A percentile compares a stretch with the other conserved stretches of the same genome.
These are phyloP conservation scores for Drosophila siamana DNA, from an alignment of 2,888 invertebrate genomes.

Conservation along the genomic window DNA sequence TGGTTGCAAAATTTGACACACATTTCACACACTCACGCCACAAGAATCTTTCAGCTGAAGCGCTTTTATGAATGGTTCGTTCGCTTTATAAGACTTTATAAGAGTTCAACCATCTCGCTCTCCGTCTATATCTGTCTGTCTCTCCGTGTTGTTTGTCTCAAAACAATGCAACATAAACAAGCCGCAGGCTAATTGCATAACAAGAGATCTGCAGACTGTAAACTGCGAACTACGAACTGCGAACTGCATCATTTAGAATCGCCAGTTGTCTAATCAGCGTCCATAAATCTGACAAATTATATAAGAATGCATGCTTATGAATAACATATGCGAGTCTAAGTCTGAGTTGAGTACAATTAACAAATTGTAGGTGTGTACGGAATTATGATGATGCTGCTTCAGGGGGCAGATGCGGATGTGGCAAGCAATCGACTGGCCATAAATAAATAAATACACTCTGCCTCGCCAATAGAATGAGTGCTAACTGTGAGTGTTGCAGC, in stretches of 20 bases:
- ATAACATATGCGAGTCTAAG: conserved; percentile 37
- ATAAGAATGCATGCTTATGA: conserved; percentile 52
- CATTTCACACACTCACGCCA: conserved; percentile 65
- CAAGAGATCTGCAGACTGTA: conserved; percentile 43
- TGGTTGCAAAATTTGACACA: conserved; percentile 78
- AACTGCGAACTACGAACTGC: conserved; percentile 13
- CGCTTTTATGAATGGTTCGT: conserved; percentile 69
- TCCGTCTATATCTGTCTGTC: background rate
- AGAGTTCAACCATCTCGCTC: conserved; percentile 22
- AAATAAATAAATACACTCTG: conserved; percentile 10
- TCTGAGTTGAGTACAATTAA: conserved; percentile 4
- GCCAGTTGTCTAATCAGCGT: conserved; percentile 63
- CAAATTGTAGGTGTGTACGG: conserved; percentile 73
- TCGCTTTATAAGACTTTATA: conserved; percentile 35
- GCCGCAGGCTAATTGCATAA: conserved; percentile 71
- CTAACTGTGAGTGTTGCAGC: conserved; percentile 13
- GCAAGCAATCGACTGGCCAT: conserved; percentile 36
- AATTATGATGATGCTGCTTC: conserved; percentile 40
- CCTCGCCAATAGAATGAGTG: conserved; percentile 47
- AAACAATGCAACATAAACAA: conserved; percentile 75
- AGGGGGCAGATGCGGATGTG: conserved; percentile 74
- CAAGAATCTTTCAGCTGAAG: conserved; percentile 58
- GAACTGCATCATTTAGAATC: conserved; percentile 63
- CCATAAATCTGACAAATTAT: conserved; percentile 77
- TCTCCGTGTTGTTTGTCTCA: background rate